Base-by-base conservation (phyloP, 2,113 vertebrate species). In the Dendrocopos noguchii region DNA sequence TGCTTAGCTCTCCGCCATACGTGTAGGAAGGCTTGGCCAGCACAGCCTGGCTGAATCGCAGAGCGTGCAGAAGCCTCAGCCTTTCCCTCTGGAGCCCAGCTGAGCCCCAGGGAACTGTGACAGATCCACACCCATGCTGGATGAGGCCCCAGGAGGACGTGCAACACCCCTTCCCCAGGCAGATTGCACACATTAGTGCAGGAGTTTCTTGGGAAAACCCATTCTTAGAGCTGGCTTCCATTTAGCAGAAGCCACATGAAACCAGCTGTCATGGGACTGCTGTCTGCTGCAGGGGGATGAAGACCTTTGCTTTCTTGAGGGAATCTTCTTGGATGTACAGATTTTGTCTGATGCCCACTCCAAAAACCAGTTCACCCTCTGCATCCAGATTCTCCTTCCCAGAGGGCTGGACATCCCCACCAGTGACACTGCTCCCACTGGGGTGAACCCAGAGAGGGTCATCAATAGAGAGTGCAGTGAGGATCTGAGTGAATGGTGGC, bases 101-200 rank as follows among this genome's bases (percentile, higher is more conserved):
- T 31, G 65, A 85, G 77, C 34, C 63, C 29, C 80, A 68, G 65
- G 76, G 80, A 91, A 19, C 52, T 17, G 70, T 34, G 65, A 65
- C 73, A 88, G 88, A 90, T 85, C 92, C 75, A 63, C 92, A 90
- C 12, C 12, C 63, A 16, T 59, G 55, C 28, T 82, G 80, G 74
- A 87, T 82, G 67, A 92, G 52, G 52, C 86, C 71, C 63, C n/a
- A 10, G 1, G 88, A 68, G 77, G 46, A 84, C 70, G 59, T 1
- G 3, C 57, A 93, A 76, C 64, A 31, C 52, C 36, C 22, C 31
- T 79, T 93, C 71, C 67, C 50, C 28, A 33, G 22, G 15, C 92
- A 92, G 80, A 84, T 28, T 95, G 75, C 74, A 87, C 59, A 73
- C 16, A 70, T 88, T 88, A 93, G 47, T 27, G 55, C 34, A 95